These are phyloP conservation scores for Elgaria multicarinata DNA, from an alignment of 2,113 vertebrate species.

Conservation along the genomic window DNA sequence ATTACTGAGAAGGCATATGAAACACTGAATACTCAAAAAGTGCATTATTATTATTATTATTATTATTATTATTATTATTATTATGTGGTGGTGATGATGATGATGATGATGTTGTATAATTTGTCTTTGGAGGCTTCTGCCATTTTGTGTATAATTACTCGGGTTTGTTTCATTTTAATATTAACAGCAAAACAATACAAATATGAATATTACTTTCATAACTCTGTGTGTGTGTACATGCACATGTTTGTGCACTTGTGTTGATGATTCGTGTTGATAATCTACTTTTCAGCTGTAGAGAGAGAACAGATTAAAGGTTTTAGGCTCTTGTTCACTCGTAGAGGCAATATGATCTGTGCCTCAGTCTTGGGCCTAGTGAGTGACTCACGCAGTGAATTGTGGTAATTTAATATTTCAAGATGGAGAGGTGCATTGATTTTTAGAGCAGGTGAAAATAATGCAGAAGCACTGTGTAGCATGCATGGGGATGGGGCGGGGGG, in stretches of 20 bases:
- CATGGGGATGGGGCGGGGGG: not conserved
- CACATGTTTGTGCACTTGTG: not conserved
- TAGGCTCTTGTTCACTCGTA: conserved; percentile 24
- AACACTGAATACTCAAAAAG: not conserved
- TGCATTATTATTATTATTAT: not conserved
- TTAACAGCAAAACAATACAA: conserved; percentile 33
- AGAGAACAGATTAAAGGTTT: conserved; percentile 39
- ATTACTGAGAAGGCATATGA: not conserved
- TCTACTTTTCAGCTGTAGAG: conserved; percentile 28
- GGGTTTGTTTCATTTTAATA: conserved; percentile 33
- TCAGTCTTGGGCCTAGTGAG: conserved; percentile 40
- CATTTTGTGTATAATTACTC: conserved; percentile 9
- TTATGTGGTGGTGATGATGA: not conserved
- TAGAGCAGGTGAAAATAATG: conserved; percentile 72
- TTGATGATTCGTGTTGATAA: too few relatives aligned
- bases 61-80: not conserved
- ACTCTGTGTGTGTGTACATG: not conserved
- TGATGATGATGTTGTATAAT: not conserved
- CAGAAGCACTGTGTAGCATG: conserved; percentile 55
- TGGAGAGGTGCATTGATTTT: conserved; percentile 70
- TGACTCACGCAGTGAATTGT: conserved; percentile 55
- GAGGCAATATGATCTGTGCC: conserved; percentile 51
- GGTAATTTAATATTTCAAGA: conserved; percentile 69
- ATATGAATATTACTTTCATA: not conserved
- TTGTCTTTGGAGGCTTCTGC: conserved; percentile 31